A percentile compares a stretch with the other conserved stretches of the same genome.
phyloP scores from a whole-genome alignment of 2,113 vertebrate species.

The Microtus richardsoni region DNA sequence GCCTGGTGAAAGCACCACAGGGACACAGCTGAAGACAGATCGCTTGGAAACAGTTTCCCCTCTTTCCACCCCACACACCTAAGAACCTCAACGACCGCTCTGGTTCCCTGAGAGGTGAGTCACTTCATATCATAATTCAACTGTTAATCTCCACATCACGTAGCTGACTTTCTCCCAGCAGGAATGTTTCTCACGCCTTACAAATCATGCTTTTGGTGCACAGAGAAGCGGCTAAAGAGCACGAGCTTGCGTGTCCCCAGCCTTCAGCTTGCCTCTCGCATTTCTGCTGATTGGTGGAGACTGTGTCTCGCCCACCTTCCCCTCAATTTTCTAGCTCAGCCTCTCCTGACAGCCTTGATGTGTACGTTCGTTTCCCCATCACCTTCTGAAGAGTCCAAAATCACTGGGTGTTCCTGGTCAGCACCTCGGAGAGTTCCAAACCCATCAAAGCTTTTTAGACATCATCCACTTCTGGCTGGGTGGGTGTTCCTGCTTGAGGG shows the following conservation, averaged over 20 bases:
- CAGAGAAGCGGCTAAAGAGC: not conserved
- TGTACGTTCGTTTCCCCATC: not conserved
- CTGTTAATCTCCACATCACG: conserved; percentile 61
- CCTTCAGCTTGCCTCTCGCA: not conserved
- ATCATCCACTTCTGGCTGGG: not conserved
- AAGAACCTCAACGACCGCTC: not conserved
- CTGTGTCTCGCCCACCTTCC: too few species aligned
- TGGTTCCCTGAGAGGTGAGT: conserved; percentile 52
- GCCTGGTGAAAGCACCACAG: conserved; percentile 57
- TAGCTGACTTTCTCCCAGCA: conserved; percentile 64
- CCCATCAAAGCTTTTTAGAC: not conserved
- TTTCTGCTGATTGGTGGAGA: not conserved
- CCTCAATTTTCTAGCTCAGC: not conserved
- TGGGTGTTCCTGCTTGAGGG: not conserved
- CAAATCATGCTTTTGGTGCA: not conserved
- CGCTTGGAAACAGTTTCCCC: conserved; percentile 54
- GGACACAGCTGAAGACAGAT: conserved; percentile 69
- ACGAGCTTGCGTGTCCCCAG: not conserved
- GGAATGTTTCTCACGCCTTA: conserved; percentile 44
- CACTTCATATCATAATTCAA: conserved; percentile 69
- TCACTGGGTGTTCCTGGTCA: not conserved
- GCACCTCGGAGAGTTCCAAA: conserved; percentile 38
- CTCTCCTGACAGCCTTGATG: not conserved
- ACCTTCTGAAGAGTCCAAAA: not conserved
- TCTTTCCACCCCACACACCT: not conserved